Base-by-base conservation (phyloP, 2,797 vertebrate species). In the Sparus aurata region DNA sequence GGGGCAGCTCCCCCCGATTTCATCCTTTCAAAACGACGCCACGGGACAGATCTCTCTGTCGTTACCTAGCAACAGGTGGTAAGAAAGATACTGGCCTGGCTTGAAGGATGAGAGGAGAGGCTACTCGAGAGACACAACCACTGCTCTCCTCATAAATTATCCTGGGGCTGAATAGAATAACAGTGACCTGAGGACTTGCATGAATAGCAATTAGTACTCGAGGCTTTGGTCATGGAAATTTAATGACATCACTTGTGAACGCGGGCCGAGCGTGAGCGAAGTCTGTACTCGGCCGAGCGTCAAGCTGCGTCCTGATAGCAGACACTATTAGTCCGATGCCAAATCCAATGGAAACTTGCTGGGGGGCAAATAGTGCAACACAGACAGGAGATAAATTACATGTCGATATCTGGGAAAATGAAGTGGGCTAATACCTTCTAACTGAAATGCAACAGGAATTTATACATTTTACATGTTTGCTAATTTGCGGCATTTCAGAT, bases 51-150 rank as follows among this genome's bases (percentile, higher is more conserved):
- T 85, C 67, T 73, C 59, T 58, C 22, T 62, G 82, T 66, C 2
- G 93, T 94, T 93, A 89, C 93, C 90, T 92, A 93, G 94, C 92
- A 93, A 95, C 93, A 91, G 77, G 88, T 92, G 86, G 70, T 82
- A 73, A 81, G 82, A 83, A 77, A 84, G 77, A 90, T 49, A 90
- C 64, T 50, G 78, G 76, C 73, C 73, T 22, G 80, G 77, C 23
- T 55, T 70, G 72, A 43, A 76, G 85, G 78, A 89, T 70, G 81
- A 85, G 54, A 87, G n/a, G 82, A 80, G 84, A 71, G 83, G 75
- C 77, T 72, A 77, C 75, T 82, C 47, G 18, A 86, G 79, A 90
- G 73, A 86, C 77, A 67, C 82, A 82, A 76, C 52, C 75, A 16
- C 66, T 2, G 58, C 65, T 75, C 73, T 63, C 71, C 89, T 87